Evolutionary conservation across 2,888 invertebrate genomes (phyloP).

Genomic region (Abrostola triplasia): DNA sequence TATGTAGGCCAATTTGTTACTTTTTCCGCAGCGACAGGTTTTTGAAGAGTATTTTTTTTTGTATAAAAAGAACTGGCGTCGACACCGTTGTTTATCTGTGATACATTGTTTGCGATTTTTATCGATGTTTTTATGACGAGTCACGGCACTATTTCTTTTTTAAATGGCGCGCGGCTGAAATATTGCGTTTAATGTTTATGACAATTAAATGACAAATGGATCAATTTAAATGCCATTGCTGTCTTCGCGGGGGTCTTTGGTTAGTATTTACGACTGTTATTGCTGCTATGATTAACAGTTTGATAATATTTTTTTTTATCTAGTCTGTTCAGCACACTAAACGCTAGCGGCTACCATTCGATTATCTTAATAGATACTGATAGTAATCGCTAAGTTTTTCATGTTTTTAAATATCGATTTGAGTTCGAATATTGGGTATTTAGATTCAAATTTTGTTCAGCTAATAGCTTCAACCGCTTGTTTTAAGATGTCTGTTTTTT

Average conservation of each 20-base stretch:
- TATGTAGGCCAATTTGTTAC: conserved; percentile 83
- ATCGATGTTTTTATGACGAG: conserved; percentile 66
- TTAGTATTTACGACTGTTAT: conserved; percentile 16
- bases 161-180: conserved; percentile 36
- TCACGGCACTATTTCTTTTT: conserved; percentile 61
- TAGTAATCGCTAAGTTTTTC: conserved; percentile 18
- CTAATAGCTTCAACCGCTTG: conserved; percentile 20
- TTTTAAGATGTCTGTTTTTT: conserved; percentile 27
- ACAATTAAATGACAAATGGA: conserved; percentile 48
- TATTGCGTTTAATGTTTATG: conserved; percentile 51
- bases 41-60: conserved; percentile 65
- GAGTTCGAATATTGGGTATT: conserved; percentile 9
- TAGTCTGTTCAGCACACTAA: conserved; percentile 27
- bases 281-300: conserved; percentile 34
- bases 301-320: conserved; percentile 29
- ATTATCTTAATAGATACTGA: conserved; percentile 27
- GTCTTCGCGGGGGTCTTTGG: conserved; percentile 43
- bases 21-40: conserved; percentile 76
- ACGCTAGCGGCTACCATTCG: conserved; percentile 26
- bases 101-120: conserved; percentile 68
- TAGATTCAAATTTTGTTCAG: conserved; percentile 24
- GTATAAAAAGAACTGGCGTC: conserved; percentile 58
- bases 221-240: conserved; percentile 39
- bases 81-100: conserved; percentile 72
- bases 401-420: conserved; percentile 15